These are phyloP conservation scores for Drosophila fulvimacula DNA, from an alignment of 2,888 invertebrate genomes.

Conservation along the genomic window DNA sequence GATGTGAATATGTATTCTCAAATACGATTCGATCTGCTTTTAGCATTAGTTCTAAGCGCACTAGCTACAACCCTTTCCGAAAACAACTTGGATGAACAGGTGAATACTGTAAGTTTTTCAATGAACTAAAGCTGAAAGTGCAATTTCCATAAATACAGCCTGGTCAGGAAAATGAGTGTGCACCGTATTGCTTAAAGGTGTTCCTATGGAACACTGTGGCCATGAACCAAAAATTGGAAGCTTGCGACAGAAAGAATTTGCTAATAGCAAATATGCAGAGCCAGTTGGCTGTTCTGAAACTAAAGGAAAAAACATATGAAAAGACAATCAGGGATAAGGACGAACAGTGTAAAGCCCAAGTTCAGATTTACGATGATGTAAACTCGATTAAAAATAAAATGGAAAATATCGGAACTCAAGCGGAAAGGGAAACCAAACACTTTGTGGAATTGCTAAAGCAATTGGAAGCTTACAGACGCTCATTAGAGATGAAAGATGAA, in stretches of 20 bases:
- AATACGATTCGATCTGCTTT: neutral
- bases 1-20: conserved; percentile 7
- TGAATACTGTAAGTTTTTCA: neutral
- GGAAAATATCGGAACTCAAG: conserved; percentile 4
- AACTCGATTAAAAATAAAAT: conserved; percentile 18
- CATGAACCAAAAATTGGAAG: conserved; percentile 30
- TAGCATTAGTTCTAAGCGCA: neutral
- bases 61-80: neutral
- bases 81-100: conserved; percentile 5
- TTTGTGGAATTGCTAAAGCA: conserved; percentile 19
- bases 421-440: conserved; percentile 5
- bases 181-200: conserved; percentile 34
- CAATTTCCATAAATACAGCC: neutral
- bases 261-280: conserved; percentile 40
- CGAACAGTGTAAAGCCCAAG: conserved; percentile 11
- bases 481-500: conserved; percentile 36
- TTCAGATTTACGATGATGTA: conserved; percentile 24
- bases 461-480: conserved; percentile 18
- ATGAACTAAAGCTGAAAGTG: neutral
- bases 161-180: conserved; percentile 17
- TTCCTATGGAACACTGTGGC: conserved; percentile 20
- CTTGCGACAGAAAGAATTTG: conserved; percentile 29
- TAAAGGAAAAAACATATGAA: conserved; percentile 34
- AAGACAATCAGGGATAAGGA: conserved; percentile 20
- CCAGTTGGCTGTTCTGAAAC: conserved; percentile 33